Evolutionary conservation across 1,140 invertebrate species (phyloP).

Genomic region (Heliconius eleuchia): DNA sequence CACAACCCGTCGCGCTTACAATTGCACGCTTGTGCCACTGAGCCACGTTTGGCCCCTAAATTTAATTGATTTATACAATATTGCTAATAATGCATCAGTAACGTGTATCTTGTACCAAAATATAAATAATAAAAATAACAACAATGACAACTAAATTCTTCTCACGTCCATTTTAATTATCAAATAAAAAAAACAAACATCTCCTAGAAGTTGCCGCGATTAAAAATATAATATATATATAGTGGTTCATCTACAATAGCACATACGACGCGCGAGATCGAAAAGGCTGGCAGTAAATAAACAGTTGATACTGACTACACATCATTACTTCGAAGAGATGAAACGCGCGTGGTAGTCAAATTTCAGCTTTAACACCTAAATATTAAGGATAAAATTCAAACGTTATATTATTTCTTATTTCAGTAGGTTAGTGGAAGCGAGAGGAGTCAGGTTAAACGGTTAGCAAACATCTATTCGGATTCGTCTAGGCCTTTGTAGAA

Average conservation of each 20-base stretch:
- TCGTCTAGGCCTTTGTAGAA: constrained; percentile 61
- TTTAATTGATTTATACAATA: too few relatives aligned
- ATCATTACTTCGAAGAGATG: constrained; percentile 71
- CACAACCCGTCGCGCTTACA: too few relatives aligned
- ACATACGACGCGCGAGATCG: constrained; percentile 45
- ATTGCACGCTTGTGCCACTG: too few relatives aligned
- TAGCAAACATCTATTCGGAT: constrained; percentile 67
- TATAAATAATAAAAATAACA: constrained; percentile 9
- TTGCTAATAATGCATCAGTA: too few relatives aligned
- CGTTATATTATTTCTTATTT: constrained; percentile 55
- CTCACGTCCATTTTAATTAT: not conserved
- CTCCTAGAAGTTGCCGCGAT: constrained; percentile 7
- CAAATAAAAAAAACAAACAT: not conserved
- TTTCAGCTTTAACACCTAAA: constrained; percentile 47
- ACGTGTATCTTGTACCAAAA: too few relatives aligned
- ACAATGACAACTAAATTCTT: constrained; percentile 54
- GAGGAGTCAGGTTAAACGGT: constrained; percentile 69
- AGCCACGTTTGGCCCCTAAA: too few relatives aligned
- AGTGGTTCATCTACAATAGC: constrained; percentile 36
- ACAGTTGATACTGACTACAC: constrained; percentile 76
- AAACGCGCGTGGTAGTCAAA: constrained; percentile 51
- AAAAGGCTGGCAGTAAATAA: constrained; percentile 67
- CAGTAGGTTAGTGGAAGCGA: constrained; percentile 74
- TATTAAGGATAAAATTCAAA: constrained; percentile 50
- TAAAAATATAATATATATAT: constrained; percentile 43